phyloP scores from a whole-genome alignment of 2,888 invertebrate species.

The Nephrotoma flavescens region DNA sequence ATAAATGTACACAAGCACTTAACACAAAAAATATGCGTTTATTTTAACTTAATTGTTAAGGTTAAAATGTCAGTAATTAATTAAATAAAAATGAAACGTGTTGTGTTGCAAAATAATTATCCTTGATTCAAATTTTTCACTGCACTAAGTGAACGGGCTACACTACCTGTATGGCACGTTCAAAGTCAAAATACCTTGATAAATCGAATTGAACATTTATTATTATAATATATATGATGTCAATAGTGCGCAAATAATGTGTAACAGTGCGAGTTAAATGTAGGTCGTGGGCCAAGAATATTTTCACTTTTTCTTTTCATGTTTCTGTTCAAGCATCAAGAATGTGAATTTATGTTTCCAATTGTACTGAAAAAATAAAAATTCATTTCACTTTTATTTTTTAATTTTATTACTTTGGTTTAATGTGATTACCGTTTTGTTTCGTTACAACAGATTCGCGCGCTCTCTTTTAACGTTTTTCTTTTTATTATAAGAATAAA shows the following conservation, averaged over 20 bases:
- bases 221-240: background rate
- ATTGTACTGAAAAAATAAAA: background rate
- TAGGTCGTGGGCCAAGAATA: background rate
- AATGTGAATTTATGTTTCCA: background rate
- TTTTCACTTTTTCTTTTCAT: background rate
- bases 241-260: background rate
- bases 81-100: background rate
- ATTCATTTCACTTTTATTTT: background rate
- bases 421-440: background rate
- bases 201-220: background rate
- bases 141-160: background rate
- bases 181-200: background rate
- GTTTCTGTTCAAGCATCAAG: background rate
- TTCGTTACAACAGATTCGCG: background rate
- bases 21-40: background rate
- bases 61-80: background rate
- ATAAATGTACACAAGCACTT: background rate
- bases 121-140: background rate
- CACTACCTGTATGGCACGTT: background rate
- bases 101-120: background rate
- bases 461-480: background rate
- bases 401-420: background rate
- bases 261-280: background rate
- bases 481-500: background rate
- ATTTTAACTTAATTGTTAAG: background rate